phyloP scores from a whole-genome alignment of 2,797 vertebrate genomes.

The Percopsis omiscomaycus region DNA sequence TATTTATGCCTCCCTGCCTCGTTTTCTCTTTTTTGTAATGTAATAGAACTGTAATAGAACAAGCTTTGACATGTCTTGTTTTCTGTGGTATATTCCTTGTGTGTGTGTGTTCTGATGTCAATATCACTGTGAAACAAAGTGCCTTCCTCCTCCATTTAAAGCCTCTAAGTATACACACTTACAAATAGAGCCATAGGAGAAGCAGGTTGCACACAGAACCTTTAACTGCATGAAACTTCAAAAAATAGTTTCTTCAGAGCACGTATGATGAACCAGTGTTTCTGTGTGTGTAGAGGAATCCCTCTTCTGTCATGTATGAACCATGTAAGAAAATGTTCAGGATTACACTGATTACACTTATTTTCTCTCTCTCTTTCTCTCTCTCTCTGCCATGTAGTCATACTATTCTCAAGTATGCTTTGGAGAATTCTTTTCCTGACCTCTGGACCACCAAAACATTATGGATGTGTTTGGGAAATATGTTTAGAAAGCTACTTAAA shows the following conservation, averaged over 20 bases:
- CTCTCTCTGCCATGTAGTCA: not conserved
- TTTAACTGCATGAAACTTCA: too few species aligned
- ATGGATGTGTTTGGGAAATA: slow-evolving; percentile 20
- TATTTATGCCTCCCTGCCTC: not conserved
- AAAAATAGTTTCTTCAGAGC: too few species aligned
- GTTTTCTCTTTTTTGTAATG: slow-evolving; percentile 25
- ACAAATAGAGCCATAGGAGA: too few species aligned
- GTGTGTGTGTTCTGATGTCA: not conserved
- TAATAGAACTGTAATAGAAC: slow-evolving; percentile 1
- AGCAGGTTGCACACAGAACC: too few species aligned
- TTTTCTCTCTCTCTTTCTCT: not conserved
- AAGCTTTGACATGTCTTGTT: not conserved
- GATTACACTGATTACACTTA: not conserved
- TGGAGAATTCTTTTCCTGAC: slow-evolving; percentile 5
- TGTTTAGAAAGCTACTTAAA: slow-evolving; percentile 32
- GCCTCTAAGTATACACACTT: slow-evolving; percentile 1
- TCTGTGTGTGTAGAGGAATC: too few species aligned
- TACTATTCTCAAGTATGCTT: not conserved
- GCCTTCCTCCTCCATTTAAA: not conserved
- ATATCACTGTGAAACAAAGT: slow-evolving; percentile 3
- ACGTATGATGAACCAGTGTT: too few species aligned
- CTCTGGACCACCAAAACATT: slow-evolving; percentile 24
- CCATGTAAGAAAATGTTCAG: too few species aligned
- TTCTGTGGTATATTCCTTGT: not conserved
- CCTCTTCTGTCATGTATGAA: too few species aligned